Conservation (phyloP, 2,113 vertebrate species). For the mouse (Mus musculus) region DNA sequence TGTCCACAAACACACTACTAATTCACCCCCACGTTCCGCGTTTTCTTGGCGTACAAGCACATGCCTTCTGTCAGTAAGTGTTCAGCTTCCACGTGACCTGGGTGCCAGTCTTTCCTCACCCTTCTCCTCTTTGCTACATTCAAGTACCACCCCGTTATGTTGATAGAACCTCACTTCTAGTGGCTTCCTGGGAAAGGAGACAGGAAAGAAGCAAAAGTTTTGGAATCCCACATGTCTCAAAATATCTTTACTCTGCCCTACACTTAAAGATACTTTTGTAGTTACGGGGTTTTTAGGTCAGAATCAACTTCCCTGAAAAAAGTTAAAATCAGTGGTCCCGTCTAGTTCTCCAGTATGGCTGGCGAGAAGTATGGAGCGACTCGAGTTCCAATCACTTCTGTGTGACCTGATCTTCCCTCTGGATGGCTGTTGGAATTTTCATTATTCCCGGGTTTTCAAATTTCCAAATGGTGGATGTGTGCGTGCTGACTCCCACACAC, state of each 20-base stretch:
- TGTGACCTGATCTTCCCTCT: background rate
- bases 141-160: rapidly evolving
- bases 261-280: constrained; percentile 36
- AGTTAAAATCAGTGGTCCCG: background rate
- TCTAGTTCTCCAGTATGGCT: background rate
- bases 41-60: background rate
- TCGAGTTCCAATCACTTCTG: background rate
- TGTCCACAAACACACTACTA: constrained; percentile 22
- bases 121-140: background rate
- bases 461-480: background rate
- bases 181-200: background rate
- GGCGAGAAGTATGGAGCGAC: background rate
- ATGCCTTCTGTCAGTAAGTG: background rate
- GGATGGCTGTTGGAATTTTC: background rate
- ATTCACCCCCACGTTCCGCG: background rate
- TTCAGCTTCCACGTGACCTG: background rate
- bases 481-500: background rate
- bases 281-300: constrained; percentile 1
- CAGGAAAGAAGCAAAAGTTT: background rate
- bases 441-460: background rate
- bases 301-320: background rate
- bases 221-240: background rate
- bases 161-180: background rate
- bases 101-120: no score
- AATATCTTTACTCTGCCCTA: background rate